Evolutionary conservation across 1,140 invertebrate genomes (phyloP), one percentile per base, ranked within the genome.

Genomic region (Ips typographus): DNA sequence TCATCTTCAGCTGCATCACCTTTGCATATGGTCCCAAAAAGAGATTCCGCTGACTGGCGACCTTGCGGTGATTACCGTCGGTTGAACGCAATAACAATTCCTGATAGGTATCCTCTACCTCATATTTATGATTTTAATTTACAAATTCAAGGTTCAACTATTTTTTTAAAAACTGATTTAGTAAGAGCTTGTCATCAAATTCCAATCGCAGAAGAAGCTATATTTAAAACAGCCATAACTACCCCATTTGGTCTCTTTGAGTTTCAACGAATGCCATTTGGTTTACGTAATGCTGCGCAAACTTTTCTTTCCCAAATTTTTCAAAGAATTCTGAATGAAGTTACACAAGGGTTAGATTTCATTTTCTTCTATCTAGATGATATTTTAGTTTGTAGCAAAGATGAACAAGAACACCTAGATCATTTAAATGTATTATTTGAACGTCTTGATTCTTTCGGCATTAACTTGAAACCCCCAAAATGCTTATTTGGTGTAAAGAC

Each of bases 261-360:
- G 68, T 77, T 72, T 37, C 40, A 51, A 1, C 39, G 22, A 4
- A 76, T 75, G 66, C 58, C 70, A 4, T 80, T 82, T 70, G 77
- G 80, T 3, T 63, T 82, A n/a, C n/a, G 71, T 2, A 80, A 81
- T 57, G 76, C 77, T 2, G 75, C 74, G 0, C 77, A 81, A 70
- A 79, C 78, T 0, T 22, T 22, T 22, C 22, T 22, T 22, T 22
- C 22, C 22, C 22, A 22, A 22, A 22, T 22, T 22, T 87, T 85
- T 63, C 82, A 85, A 74, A 70, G 85, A 2, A 80, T 83, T 38
- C 84, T 87, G 65, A 79, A 85, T 70, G 61, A 80, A 36, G 76
- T 85, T 2, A 68, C 84, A 3, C 56, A 60, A 38, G 76, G 61
- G 7, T 72, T 80, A 38, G 67, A 74, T 22, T 81, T 75, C 65